These are phyloP conservation scores for Chloroclysta siterata DNA, from an alignment of 2,888 invertebrate genomes.

Conservation along the genomic window DNA sequence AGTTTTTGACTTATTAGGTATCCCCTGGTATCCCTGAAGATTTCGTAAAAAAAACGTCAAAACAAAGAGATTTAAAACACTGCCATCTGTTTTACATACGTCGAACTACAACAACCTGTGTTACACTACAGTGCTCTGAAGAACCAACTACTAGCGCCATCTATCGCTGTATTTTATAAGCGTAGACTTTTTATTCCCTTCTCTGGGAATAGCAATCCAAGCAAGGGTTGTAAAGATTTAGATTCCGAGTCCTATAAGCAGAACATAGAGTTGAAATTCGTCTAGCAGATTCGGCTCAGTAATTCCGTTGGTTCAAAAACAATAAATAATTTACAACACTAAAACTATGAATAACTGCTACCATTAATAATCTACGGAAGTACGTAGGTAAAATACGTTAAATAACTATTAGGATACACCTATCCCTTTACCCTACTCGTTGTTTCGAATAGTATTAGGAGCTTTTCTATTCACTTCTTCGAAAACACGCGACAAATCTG, in stretches of 20 bases:
- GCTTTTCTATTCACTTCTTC: too few species aligned
- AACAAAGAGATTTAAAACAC: conserved; percentile 13
- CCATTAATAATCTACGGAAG: too few species aligned
- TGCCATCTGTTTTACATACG: conserved; percentile 49
- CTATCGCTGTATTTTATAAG: conserved; percentile 10
- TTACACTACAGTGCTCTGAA: neutral
- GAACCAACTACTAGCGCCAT: conserved; percentile 26
- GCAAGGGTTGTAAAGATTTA: neutral
- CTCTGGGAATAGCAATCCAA: neutral
- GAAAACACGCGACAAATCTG: too few species aligned
- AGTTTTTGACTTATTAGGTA: too few species aligned
- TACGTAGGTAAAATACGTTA: too few species aligned
- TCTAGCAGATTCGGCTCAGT: neutral
- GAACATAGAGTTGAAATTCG: neutral
- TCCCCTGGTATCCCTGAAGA: neutral
- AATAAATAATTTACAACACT: too few species aligned
- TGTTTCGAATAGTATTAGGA: too few species aligned
- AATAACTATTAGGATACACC: too few species aligned
- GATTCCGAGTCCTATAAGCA: neutral
- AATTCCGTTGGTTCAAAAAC: too few species aligned
- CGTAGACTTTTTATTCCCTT: neutral
- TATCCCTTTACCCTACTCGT: too few species aligned
- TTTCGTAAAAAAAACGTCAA: neutral
- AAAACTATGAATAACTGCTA: too few species aligned
- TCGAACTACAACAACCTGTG: conserved; percentile 27